Conservation (phyloP, 2,113 vertebrate species). For the Rhombomys opimus region DNA sequence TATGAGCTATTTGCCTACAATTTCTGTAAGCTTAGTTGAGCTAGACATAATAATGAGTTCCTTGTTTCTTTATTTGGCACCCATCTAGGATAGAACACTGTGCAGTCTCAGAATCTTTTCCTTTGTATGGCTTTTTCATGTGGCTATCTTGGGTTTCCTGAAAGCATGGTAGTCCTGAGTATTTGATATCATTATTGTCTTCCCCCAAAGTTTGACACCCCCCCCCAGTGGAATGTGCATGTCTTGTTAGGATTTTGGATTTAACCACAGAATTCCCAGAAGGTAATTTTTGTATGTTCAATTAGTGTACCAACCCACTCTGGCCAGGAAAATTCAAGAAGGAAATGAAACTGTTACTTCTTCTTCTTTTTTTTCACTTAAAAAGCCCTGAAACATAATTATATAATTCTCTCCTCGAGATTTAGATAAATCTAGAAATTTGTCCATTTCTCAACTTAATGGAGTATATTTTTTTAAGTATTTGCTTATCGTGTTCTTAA, state of each 20-base stretch:
- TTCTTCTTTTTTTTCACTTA: neutral
- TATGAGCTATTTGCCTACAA: neutral
- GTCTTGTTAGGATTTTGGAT: neutral
- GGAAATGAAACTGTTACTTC: neutral
- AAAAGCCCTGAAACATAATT: neutral
- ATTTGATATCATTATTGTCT: neutral
- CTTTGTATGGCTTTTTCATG: neutral
- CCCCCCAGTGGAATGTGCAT: neutral
- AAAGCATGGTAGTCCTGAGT: neutral
- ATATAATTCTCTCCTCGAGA: neutral
- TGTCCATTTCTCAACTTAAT: neutral
- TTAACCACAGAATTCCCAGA: constrained; percentile 6
- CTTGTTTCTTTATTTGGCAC: neutral
- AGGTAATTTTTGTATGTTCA: constrained; percentile 18
- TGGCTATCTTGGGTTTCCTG: constrained; percentile 9
- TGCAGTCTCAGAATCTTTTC: neutral
- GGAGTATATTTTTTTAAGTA: neutral
- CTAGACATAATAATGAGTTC: neutral
- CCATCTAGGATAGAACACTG: neutral
- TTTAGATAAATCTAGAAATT: neutral
- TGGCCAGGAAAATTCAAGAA: neutral
- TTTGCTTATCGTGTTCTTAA: neutral
- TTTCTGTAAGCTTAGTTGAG: neutral
- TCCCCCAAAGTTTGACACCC: neutral
- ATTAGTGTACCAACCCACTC: neutral